Evolutionary conservation across 2,797 vertebrate genomes (phyloP), one percentile per base, ranked within the genome.

Genomic region (Xiphophorus birchmanni): DNA sequence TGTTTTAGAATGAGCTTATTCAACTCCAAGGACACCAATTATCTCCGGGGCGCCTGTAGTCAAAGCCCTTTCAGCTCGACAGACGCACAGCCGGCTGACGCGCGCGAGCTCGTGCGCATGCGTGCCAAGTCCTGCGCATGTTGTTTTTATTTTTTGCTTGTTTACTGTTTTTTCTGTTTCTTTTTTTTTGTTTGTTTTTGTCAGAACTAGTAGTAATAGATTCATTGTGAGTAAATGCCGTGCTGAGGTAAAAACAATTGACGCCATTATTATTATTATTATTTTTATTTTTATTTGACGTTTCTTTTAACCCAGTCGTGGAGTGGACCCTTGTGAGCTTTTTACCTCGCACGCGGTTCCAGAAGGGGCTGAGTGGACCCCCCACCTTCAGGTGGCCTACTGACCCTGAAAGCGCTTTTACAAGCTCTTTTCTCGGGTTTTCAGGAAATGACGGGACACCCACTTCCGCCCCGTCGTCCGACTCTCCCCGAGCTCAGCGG

Each of bases 1-100:
- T 93, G 93, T 82, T 93, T 92, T 87, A 90, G 86, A 94, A 93
- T 93, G 91, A 93, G 92, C 90, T 93, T 92, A 94, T 93, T 95
- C 90, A 94, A 94, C 91, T 93, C 92, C 93, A 94, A 94, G 93
- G 91, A 94, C 93, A 94, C 90, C 92, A 93, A 92, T 93, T 93
- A 94, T 94, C 92, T 93, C 81, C 89, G 65, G 91, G 91, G 84
- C 85, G 87, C 90, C 84, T 76, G 82, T 78, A 89, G 87, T 90
- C 91, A 86, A 75, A 89, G 87, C 86, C 56, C 81, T 78, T 73
- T 73, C 76, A 82, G 74, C 56, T 1, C 84, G 63, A 76, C 86
- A 90, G 84, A 91, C 80, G 88, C 82, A 52, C 73, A 71, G 81
- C 80, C 74, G 40, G 35, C 26, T 40, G 48, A 52, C 23, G 50